Evolutionary conservation across 1,140 invertebrate species (phyloP).

Genomic region (Paralvinella palmiformis): DNA sequence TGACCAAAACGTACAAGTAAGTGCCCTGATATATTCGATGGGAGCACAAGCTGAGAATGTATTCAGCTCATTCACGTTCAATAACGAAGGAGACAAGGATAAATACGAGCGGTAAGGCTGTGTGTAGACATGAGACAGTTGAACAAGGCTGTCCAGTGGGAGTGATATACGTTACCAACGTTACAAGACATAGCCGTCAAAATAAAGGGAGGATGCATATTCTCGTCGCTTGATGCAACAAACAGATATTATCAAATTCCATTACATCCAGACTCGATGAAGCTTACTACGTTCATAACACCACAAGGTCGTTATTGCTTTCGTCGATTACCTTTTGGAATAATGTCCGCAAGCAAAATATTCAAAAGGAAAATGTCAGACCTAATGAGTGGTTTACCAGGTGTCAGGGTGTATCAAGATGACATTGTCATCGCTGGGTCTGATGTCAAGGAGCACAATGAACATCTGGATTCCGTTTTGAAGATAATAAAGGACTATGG

Average conservation of each 20-base stretch:
- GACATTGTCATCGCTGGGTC: conserved; percentile 15
- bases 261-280: neutral
- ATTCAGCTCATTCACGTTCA: too few relatives aligned
- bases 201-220: conserved; percentile 4
- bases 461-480: too few relatives aligned
- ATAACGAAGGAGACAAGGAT: too few relatives aligned
- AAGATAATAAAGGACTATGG: too few relatives aligned
- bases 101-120: conserved; percentile 7
- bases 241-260: neutral
- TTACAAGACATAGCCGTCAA: conserved; percentile 22
- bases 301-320: conserved; percentile 22
- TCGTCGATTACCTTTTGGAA: conserved; percentile 23
- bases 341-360: conserved; percentile 18
- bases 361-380: conserved; percentile 19
- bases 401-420: conserved; percentile 16
- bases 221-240: conserved; percentile 5
- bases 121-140: conserved; percentile 23
- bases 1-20: too few relatives aligned
- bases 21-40: too few relatives aligned
- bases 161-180: conserved; percentile 17
- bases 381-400: conserved; percentile 1
- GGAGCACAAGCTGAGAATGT: too few relatives aligned
- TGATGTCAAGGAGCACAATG: neutral
- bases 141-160: conserved; percentile 19
- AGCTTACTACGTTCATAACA: conserved; percentile 31